Evolutionary conservation across 1,140 invertebrate species (phyloP).

Genomic region (Ridgeia piscesae): DNA sequence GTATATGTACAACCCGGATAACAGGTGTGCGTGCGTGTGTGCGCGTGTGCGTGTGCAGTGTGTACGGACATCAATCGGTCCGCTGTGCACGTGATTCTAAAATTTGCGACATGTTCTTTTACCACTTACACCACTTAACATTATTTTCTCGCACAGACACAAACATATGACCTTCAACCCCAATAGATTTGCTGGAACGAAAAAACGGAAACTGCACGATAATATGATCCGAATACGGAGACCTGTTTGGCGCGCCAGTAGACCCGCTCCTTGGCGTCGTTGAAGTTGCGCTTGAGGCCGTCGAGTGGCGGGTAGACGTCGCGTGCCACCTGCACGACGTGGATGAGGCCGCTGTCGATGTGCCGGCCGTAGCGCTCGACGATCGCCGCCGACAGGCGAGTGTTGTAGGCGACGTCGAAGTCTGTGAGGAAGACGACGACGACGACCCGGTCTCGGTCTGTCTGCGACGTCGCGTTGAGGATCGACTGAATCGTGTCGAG

Average conservation of each 20-base stretch:
- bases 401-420: constrained; percentile 37
- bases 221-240: too few species aligned
- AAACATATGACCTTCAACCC: too few species aligned
- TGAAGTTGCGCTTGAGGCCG: constrained; percentile 46
- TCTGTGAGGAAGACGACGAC: constrained; percentile 42
- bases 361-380: constrained; percentile 28
- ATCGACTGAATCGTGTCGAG: constrained; percentile 40
- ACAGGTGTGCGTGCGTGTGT: too few species aligned
- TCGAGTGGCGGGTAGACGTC: constrained; percentile 47
- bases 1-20: too few species aligned
- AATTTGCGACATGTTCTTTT: too few species aligned
- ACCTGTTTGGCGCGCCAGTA: constrained; percentile 57
- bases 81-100: too few species aligned
- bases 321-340: constrained; percentile 42
- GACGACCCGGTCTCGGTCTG: constrained; percentile 33
- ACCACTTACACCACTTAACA: too few species aligned
- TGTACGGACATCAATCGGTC: too few species aligned
- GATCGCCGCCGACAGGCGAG: constrained; percentile 27
- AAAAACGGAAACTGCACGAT: too few species aligned
- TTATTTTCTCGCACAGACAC: too few species aligned
- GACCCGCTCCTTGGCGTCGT: constrained; percentile 45
- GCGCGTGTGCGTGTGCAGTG: too few species aligned
- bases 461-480: constrained; percentile 31
- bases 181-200: too few species aligned
- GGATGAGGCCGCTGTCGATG: constrained; percentile 42